phyloP scores from a whole-genome alignment of 2,888 invertebrate genomes.

The Elmis aenea region DNA sequence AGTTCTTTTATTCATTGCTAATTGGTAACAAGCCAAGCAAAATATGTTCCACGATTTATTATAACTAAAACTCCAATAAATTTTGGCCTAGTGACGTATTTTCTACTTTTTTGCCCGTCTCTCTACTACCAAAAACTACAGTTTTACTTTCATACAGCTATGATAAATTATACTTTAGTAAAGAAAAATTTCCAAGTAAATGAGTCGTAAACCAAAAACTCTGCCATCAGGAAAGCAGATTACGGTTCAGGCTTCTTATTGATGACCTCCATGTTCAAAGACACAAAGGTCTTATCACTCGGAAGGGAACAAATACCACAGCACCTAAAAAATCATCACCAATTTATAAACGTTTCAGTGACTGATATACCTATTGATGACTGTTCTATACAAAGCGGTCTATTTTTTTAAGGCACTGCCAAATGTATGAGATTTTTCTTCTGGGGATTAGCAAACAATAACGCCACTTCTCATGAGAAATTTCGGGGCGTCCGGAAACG shows the following conservation, averaged over 20 bases:
- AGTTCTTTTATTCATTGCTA: no score
- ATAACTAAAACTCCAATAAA: no score
- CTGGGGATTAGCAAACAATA: conserved; percentile 21
- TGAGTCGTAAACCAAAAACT: conserved; percentile 45
- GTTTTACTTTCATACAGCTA: conserved; percentile 16
- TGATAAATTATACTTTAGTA: conserved; percentile 15
- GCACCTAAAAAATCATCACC: conserved; percentile 43
- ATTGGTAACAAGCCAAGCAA: no score
- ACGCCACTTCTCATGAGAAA: conserved; percentile 17
- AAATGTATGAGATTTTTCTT: conserved; percentile 29
- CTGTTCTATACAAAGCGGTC: conserved; percentile 40
- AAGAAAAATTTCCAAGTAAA: conserved; percentile 34
- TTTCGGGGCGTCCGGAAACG: no score
- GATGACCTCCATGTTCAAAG: conserved; percentile 46
- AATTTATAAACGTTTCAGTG: conserved; percentile 39
- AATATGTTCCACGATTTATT: no score
- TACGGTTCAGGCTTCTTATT: conserved; percentile 44
- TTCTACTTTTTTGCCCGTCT: no score
- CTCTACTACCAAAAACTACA: conserved; percentile 15
- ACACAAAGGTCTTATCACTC: conserved; percentile 47
- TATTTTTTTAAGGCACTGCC: conserved; percentile 34
- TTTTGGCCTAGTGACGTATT: no score
- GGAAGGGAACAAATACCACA: conserved; percentile 43
- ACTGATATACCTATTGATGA: conserved; percentile 46
- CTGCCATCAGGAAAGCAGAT: conserved; percentile 44